These are phyloP conservation scores for Ichneumon xanthorius DNA, from an alignment of 2,888 invertebrate genomes.

Conservation along the genomic window DNA sequence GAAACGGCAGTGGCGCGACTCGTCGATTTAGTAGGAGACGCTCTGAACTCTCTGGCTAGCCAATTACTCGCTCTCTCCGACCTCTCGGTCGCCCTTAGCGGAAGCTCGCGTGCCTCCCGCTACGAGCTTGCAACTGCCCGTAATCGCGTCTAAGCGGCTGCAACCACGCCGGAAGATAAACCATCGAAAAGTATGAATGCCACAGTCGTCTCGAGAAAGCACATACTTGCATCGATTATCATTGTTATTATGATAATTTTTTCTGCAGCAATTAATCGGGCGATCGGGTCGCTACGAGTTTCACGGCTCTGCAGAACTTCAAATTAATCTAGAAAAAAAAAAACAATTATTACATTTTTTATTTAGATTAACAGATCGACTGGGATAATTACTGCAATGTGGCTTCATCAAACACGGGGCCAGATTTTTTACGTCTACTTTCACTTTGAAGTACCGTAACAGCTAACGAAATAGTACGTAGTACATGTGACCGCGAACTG, in stretches of 20 bases:
- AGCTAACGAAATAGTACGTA: too few species aligned
- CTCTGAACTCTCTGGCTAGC: constrained; percentile 52
- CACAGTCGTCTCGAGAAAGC: constrained; percentile 14
- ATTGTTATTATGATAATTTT: not conserved
- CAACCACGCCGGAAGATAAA: constrained; percentile 68
- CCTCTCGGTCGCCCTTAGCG: constrained; percentile 61
- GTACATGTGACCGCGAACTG: too few species aligned
- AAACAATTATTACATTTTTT: not conserved
- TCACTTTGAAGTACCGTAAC: too few species aligned
- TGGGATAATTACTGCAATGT: too few species aligned
- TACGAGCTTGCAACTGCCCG: constrained; percentile 59
- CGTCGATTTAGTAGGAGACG: constrained; percentile 67
- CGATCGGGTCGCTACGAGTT: not conserved
- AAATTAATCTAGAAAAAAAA: not conserved
- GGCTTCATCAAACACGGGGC: too few species aligned
- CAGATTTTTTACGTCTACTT: too few species aligned
- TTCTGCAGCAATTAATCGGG: not conserved
- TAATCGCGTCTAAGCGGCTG: constrained; percentile 70
- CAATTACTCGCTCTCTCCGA: constrained; percentile 64
- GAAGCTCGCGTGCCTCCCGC: constrained; percentile 72
- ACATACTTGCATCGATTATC: not conserved
- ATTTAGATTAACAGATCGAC: too few species aligned
- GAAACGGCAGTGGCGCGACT: constrained; percentile 40
- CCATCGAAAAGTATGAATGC: constrained; percentile 63
- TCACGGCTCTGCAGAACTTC: not conserved